Percentiles rank a stretch among this genome's conserved stretches.
Evolutionary conservation across 2,113 vertebrate genomes (phyloP).

Genomic region (Nesoenas mayeri): DNA sequence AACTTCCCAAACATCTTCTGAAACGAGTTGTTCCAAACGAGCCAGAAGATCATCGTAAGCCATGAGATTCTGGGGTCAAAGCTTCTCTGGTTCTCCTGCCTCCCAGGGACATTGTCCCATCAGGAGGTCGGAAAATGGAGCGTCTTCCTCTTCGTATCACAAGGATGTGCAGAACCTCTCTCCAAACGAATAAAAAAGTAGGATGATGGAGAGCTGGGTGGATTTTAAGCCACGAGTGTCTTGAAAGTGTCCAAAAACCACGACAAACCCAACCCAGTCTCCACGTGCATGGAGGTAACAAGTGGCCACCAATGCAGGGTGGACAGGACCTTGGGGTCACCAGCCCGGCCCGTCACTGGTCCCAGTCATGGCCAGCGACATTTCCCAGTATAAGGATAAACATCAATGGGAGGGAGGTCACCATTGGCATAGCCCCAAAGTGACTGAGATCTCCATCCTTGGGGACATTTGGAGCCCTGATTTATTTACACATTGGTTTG

Average conservation of each 20-base stretch:
- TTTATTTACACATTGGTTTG: not conserved
- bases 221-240: not conserved
- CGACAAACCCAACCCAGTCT: too few relatives aligned
- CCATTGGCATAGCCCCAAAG: not conserved
- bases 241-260: not conserved
- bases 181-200: too few relatives aligned
- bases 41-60: not conserved
- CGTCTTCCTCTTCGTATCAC: not conserved
- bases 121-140: not conserved
- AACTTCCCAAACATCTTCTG: too few relatives aligned
- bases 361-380: accelerated
- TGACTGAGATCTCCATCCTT: not conserved
- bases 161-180: not conserved
- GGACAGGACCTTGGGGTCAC: not conserved
- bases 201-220: too few relatives aligned
- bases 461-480: not conserved
- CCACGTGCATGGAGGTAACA: too few relatives aligned
- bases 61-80: not conserved
- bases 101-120: not conserved
- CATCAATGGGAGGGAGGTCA: not conserved
- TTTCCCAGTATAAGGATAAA: not conserved
- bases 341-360: not conserved
- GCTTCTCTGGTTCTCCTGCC: not conserved
- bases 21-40: too few relatives aligned
- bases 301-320: too few relatives aligned